These are phyloP conservation scores for Galeopsomyia nigrocyanea DNA, from an alignment of 2,888 invertebrate genomes.

Conservation along the genomic window DNA sequence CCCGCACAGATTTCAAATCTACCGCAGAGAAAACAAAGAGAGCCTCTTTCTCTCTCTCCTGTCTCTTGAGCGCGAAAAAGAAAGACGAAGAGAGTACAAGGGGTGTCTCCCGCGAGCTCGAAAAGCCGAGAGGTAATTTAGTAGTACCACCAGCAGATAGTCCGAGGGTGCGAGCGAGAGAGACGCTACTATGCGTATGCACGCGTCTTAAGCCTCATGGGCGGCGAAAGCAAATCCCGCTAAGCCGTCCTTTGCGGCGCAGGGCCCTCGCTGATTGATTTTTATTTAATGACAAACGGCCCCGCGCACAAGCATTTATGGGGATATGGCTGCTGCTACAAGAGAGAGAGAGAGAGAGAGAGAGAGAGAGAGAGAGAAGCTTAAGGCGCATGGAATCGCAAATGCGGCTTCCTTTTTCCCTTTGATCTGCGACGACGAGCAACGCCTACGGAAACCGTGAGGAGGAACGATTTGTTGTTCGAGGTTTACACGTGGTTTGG, in stretches of 20 bases:
- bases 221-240: constrained; percentile 67
- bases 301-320: constrained; percentile 62
- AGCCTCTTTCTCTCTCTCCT: too few relatives aligned
- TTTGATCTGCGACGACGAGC: too few relatives aligned
- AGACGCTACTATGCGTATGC: constrained; percentile 1
- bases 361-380: too few relatives aligned
- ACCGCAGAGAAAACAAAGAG: too few relatives aligned
- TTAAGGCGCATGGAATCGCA: too few relatives aligned
- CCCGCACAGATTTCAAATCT: not conserved
- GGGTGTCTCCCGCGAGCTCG: constrained; percentile 18
- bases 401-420: too few relatives aligned
- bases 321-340: constrained; percentile 56
- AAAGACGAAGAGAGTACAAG: not conserved
- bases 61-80: not conserved
- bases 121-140: constrained; percentile 47
- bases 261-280: constrained; percentile 67
- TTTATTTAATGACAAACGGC: constrained; percentile 70
- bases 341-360: too few relatives aligned
- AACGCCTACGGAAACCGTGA: too few relatives aligned
- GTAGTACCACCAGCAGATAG: constrained; percentile 1
- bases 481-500: too few relatives aligned
- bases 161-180: not conserved
- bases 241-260: constrained; percentile 67
- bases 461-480: too few relatives aligned
- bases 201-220: constrained; percentile 50